Evolutionary conservation across 1,140 invertebrate genomes (phyloP), one percentile per base, ranked within the genome.

Genomic region (Zaprionus taronus): DNA sequence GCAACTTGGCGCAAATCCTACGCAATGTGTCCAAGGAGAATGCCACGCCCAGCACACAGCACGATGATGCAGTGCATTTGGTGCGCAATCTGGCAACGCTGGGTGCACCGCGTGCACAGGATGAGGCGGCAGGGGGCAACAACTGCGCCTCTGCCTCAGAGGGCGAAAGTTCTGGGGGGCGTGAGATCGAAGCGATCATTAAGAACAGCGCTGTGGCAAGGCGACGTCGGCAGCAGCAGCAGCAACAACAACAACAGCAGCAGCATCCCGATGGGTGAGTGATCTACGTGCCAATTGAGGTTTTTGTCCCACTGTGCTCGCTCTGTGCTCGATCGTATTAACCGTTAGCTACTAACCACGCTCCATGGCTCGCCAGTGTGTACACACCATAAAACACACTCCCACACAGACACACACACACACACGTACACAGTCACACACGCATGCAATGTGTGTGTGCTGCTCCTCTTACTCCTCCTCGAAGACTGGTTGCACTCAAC

Each of bases 171-270:
- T 94, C 94, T 0, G 94, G 94, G 5, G 94, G 94, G 31, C 82
- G 94, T n/a, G 95, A 95, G 79, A 93, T 95, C 34, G 93, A 93
- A 53, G 93, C 93, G 44, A 94, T 95, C 38, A 94, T 95, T 64
- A 92, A 93, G 62, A 94, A 94, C 71, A 94, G 94, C 69, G 93
- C 93, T 5, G 85, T 93, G 15, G 90, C 92, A 15, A 86, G 93
- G 62, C 84, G 93, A 51, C 90, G 93, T 61, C 92, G 85, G 0
- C 84, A 89, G 11, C 81, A 73, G 5, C 81, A 79, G 4, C 81
- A 84, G 0, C 76, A 80, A 20, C 80, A 80, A 3, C 81, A 81
- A 11, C 78, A 82, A 0, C 80, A 76, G 6, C 77, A 83, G 57
- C 69, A 65, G 65, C 77, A 60, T 51, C 68, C 84, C 57, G 83